phyloP scores from a whole-genome alignment of 1,140 invertebrate species.

The Mizuhopecten yessoensis region DNA sequence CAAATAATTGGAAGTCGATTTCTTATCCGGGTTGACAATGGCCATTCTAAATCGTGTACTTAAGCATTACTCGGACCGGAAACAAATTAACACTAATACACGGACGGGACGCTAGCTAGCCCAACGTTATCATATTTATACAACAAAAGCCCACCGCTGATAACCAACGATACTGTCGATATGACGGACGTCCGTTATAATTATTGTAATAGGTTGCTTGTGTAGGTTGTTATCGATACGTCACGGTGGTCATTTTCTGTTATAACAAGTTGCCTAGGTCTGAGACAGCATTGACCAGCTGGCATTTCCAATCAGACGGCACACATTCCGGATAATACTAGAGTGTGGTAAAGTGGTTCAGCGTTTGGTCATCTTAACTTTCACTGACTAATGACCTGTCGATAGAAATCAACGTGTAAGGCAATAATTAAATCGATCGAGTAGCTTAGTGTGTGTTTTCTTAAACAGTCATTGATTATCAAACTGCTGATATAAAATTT shows the following conservation, averaged over 20 bases:
- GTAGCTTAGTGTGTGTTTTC: too few relatives aligned
- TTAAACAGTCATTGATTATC: too few relatives aligned
- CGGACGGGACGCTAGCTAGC: background rate
- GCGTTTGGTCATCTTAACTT: background rate
- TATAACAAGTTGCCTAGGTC: background rate
- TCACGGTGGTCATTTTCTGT: background rate
- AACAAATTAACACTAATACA: background rate
- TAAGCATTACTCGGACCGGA: background rate
- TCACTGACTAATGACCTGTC: background rate
- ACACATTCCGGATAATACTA: background rate
- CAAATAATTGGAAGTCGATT: background rate
- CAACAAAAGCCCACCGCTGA: background rate
- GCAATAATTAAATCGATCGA: background rate
- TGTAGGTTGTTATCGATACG: background rate
- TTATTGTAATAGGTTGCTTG: background rate
- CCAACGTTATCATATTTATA: background rate
- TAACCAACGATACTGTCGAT: background rate
- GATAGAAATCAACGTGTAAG: background rate
- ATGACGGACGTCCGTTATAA: background rate
- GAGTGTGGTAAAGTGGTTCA: background rate
- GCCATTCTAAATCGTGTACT: background rate
- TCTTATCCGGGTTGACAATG: conserved; percentile 2
- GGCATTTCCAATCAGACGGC: background rate
- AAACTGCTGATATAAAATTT: too few relatives aligned
- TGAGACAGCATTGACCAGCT: background rate